These are phyloP conservation scores for Ceratina calcarata DNA, from an alignment of 1,140 invertebrate species.

Conservation along the genomic window DNA sequence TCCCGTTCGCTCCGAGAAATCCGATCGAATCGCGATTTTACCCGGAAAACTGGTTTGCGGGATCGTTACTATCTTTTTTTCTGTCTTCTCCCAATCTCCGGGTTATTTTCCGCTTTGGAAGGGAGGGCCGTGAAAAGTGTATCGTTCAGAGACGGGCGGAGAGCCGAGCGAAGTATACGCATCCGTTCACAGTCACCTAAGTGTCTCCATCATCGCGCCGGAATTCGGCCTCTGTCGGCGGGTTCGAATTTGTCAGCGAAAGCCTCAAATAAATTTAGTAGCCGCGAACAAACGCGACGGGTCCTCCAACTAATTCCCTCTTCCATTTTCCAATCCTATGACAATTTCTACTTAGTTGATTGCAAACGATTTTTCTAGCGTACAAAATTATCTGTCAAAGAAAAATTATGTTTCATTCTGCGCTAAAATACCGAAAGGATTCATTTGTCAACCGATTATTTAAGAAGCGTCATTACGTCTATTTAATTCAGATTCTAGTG, in stretches of 20 bases:
- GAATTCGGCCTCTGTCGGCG: constrained; percentile 38
- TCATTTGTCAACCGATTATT: no score
- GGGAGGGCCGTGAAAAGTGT: constrained; percentile 1
- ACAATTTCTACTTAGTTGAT: no score
- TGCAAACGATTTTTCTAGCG: no score
- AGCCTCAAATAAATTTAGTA: constrained; percentile 44
- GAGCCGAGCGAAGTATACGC: constrained; percentile 24
- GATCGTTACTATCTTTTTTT: not conserved
- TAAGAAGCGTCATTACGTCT: no score
- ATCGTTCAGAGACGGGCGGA: constrained; percentile 24
- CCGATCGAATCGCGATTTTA: constrained; percentile 24
- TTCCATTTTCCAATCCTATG: no score
- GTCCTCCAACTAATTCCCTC: no score
- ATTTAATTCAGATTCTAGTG: no score
- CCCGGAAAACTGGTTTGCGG: not conserved
- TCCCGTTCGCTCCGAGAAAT: constrained; percentile 20
- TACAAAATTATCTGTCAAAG: no score
- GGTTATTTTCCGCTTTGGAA: constrained; percentile 5
- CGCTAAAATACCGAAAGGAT: no score
- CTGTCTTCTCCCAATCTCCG: not conserved
- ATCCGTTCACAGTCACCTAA: constrained; percentile 49
- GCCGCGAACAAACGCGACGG: not conserved
- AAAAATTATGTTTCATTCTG: no score
- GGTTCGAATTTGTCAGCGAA: constrained; percentile 48
- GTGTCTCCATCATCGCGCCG: constrained; percentile 48